phyloP scores from a whole-genome alignment of 2,797 vertebrate genomes.

The Thunnus albacares region DNA sequence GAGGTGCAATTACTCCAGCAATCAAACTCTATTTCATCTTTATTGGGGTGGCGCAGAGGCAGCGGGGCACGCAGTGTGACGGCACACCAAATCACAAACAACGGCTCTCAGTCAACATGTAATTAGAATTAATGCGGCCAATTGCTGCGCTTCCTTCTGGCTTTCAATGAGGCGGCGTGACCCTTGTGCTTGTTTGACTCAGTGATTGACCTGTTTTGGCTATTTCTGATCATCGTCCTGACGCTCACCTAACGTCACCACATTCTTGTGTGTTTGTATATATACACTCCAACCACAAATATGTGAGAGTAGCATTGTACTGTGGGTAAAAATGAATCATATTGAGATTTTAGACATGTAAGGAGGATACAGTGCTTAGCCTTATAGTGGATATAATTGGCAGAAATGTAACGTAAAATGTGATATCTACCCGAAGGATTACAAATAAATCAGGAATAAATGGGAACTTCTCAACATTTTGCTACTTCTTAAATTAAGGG shows the following conservation, averaged over 20 bases:
- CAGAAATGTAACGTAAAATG: background rate
- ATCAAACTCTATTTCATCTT: slow-evolving; percentile 77
- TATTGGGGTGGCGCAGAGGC: slow-evolving; percentile 67
- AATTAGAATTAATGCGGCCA: slow-evolving; percentile 70
- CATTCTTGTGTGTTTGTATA: background rate
- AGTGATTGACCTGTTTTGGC: slow-evolving; percentile 15
- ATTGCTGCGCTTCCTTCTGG: slow-evolving; percentile 37
- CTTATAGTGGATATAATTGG: background rate
- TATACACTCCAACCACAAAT: background rate
- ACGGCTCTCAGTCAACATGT: slow-evolving; percentile 65
- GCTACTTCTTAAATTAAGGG: slow-evolving; percentile 4
- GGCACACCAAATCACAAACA: slow-evolving; percentile 68
- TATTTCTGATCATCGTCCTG: slow-evolving; percentile 9
- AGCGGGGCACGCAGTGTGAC: slow-evolving; percentile 48
- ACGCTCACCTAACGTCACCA: background rate
- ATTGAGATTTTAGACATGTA: background rate
- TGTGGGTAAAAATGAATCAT: background rate
- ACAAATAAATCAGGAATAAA: slow-evolving; percentile 3
- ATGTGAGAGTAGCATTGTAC: background rate
- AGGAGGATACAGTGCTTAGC: no score
- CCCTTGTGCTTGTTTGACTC: slow-evolving; percentile 27
- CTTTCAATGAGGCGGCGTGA: slow-evolving; percentile 1
- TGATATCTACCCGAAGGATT: background rate
- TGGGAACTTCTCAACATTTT: background rate
- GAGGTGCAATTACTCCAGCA: slow-evolving; percentile 77